Base-by-base conservation (phyloP, 53 echinoderm and acorn worm species). In the Echinometra lucunter region DNA sequence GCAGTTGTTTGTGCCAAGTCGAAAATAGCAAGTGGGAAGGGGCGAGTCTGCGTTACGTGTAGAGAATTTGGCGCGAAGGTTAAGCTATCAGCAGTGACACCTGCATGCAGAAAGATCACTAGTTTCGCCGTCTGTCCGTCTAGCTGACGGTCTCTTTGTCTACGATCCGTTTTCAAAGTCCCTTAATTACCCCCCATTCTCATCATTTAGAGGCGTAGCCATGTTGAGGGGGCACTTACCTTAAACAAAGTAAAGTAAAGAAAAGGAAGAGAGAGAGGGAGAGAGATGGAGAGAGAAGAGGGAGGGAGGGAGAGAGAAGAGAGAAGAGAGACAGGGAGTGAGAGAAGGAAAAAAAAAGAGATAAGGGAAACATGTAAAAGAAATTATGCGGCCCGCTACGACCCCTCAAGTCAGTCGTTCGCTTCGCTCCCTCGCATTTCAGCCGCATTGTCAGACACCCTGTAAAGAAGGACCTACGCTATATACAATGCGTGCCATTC, bases 11-110 rank as follows among this genome's bases (percentile, higher is more conserved):
- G 66, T 45, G 91, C 91, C 91, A 91, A 91, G 91, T 57, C 60
- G 10, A 67, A 91, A 91, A 89, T 89, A 89, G 89, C 60, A 38
- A 89, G 88, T 88, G 88, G 88, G 88, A 88, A 88, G 56, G 89
- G 89, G 89, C 60, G 47, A 89, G 89, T 89, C 58, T 89, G 47
- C 49, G 89, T 89, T 57, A 89, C 89, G 60, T 57, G 89, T 57
- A 58, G 58, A 58, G 60, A 38, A 89, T 89, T 89, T 89, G 89
- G 89, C 89, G 89, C 89, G 89, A 57, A 83, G 40, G 75, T 75
- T 75, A 37, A 16, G 15, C 18, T 21, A 75, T 75, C 89, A 89
- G 37, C 47, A 58, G 60, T 37, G 58, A 37, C 89, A 89, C 89
- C 89, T 89, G 58, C 16, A 89, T 37, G 38, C 1, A 89, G 83